Base-by-base conservation (phyloP, 2,113 vertebrate genomes). In the Oostethus manadensis region DNA sequence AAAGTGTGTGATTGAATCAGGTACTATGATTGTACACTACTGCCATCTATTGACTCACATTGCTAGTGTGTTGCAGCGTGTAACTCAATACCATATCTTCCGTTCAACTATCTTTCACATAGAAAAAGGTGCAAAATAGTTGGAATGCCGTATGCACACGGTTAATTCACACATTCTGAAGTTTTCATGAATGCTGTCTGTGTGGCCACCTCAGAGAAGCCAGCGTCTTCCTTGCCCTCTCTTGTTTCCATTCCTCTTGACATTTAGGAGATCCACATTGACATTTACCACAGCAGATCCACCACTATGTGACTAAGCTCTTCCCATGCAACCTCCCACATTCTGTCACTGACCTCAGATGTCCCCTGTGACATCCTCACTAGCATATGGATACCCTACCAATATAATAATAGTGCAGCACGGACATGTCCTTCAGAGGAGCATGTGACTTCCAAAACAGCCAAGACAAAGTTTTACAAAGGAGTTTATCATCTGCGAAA, bases 181-280 rank as follows among this genome's bases (percentile, higher is more conserved):
- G 43, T 65, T 48, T 35, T 68, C 62, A 51, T 56, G 45, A 58
- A 43, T 61, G 26, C 46, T 18, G 13, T 33, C 46, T 57, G 57
- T 70, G 42, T 10, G 33, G 33, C 38, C 26, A 33, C 48, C 57
- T 58, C 51, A 68, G 58, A 74, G 57, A 42, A 63, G 67, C 58
- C 35, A 58, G 53, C 73, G 44, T 51, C 14, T 58, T 70, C 13
- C 46, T 66, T 64, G 50, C 73, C 56, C 46, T 68, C 78, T 84
- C 84, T 45, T 53, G 49, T 88, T 83, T 78, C 84, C 73, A 74
- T 75, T 79, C 64, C 71, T 67, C 58, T 66, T 76, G 78, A 72
- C 51, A 77, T 84, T 71, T 76, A 62, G 42, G 50, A 63, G 68
- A 76, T 71, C 63, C 18, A 59, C 71, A 64, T 59, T 86, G 80